phyloP scores from a whole-genome alignment of 2,888 invertebrate genomes.

The Sepioteuthis lessoniana region DNA sequence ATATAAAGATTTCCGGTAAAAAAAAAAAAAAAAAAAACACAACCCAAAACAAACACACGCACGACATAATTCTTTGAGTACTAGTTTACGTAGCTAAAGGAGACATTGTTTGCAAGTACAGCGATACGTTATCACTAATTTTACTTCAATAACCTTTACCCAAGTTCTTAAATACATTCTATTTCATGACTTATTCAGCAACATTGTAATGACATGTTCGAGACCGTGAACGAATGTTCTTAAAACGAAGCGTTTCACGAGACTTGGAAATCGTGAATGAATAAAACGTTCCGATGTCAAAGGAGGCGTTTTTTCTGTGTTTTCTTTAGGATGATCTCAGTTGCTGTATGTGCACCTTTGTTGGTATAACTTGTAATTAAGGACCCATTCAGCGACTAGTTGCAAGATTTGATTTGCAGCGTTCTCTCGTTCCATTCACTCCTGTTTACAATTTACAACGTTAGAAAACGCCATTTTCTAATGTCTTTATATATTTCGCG shows the following conservation, averaged over 20 bases:
- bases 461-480: not conserved
- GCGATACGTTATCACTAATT: no score
- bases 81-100: no score
- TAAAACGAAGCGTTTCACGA: not conserved
- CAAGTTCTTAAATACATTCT: not conserved
- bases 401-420: not conserved
- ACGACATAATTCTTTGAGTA: no score
- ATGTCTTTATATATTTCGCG: not conserved
- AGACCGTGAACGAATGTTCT: not conserved
- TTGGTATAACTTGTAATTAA: not conserved
- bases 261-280: not conserved
- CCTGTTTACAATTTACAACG: not conserved
- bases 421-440: not conserved
- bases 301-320: not conserved
- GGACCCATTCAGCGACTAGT: not conserved
- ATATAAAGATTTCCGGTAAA: no score
- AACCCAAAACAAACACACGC: no score
- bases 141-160: not conserved
- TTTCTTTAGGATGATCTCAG: not conserved
- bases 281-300: not conserved
- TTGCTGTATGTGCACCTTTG: not conserved
- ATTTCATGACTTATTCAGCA: not conserved
- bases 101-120: no score
- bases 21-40: no score
- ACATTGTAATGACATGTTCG: not conserved